Evolutionary conservation across 2,113 vertebrate species (phyloP).

Genomic region (Corythaeola cristata): DNA sequence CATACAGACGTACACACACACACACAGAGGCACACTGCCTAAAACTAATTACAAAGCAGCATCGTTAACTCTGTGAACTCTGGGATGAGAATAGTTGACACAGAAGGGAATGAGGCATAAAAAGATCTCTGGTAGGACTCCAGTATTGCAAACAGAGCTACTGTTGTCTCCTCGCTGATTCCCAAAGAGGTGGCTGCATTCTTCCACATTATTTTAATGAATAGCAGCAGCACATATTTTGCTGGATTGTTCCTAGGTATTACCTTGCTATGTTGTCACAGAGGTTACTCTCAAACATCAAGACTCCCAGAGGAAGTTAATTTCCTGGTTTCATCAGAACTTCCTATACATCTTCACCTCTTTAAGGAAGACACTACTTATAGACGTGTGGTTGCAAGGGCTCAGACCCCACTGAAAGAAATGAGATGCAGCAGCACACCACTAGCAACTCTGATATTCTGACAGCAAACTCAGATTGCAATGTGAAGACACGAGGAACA

Average conservation of each 20-base stretch:
- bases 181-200: background rate
- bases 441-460: background rate
- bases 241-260: background rate
- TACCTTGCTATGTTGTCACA: background rate
- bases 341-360: background rate
- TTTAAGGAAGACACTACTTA: background rate
- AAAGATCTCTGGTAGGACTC: background rate
- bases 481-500: background rate
- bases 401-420: background rate
- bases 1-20: accelerated
- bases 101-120: background rate
- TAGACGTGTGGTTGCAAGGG: background rate
- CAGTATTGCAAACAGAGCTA: background rate
- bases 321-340: background rate
- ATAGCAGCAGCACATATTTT: background rate
- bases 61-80: background rate
- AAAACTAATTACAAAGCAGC: background rate
- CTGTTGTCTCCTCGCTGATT: background rate
- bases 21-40: background rate
- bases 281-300: background rate
- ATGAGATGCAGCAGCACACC: background rate
- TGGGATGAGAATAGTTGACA: background rate
- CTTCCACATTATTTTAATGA: background rate
- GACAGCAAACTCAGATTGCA: background rate
- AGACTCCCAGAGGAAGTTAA: background rate